Base-by-base conservation (phyloP, 30 jellyfish, hydroid and myxozoan species). In the Pseudorhiza aurosa region DNA sequence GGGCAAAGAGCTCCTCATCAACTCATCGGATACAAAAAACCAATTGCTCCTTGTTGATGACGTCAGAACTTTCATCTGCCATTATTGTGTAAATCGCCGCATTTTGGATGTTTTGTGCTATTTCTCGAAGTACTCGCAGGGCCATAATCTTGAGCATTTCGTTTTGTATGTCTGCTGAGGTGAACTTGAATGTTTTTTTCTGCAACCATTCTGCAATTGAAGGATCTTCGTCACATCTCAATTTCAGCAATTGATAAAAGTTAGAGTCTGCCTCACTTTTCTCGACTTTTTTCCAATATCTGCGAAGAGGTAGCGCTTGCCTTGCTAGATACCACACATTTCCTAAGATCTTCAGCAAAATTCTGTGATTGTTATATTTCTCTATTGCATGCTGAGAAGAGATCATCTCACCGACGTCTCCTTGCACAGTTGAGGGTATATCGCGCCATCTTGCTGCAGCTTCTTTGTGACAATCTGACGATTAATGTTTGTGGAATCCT, bases 1-100 rank as follows among this genome's bases (percentile, higher is more conserved):
- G 77, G 45, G 35, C 94, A 58, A 58, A 19, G 42, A 82, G 72
- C 45, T 80, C 77, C 21, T 80, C 92, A 25, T 40, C 82, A 77
- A 77, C 87, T 77, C 79, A 77, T 45, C 83, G 73, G 40, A 68
- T 35, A 40, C 85, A 44, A 47, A 72, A 72, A 7, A 1, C 94
- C 68, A 82, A 67, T 39, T 82, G 94, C 68, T 82, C 85, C 88
- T 78, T 67, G 56, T 53, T 82, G 18, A 73, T 69, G 55, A 68
- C 88, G 68, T 82, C 89, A 82, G 88, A 60, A 58, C 75, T 82
- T 69, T 82, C 88, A 82, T 49, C 94, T 9, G 73, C 88, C 82
- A 82, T 44, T 44, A 82, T 53, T 24, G 94, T 50, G 47, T 58
- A 72, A 56, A 39, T 14, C 64, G 15, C 42, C 75, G 73, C 72